Percentiles rank a stretch among this genome's conserved stretches.
phyloP scores from a whole-genome alignment of 2,888 invertebrate genomes.

The Aspidiotus rigidus region DNA sequence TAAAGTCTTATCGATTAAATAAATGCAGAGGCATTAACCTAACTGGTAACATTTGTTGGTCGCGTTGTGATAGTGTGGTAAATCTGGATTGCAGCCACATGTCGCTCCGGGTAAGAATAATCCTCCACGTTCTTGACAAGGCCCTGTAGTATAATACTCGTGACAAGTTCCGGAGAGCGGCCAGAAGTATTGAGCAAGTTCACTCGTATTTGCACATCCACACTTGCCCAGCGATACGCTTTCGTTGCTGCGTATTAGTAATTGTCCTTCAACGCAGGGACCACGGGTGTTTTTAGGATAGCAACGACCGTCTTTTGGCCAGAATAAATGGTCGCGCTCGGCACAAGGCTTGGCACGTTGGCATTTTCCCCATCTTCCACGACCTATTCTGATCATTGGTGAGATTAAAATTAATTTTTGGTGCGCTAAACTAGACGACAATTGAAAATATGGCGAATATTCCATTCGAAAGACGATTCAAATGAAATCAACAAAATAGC shows the following conservation, averaged over 20 bases:
- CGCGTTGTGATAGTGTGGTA: conserved; percentile 64
- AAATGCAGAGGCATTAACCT: conserved; percentile 46
- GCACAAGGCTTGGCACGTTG: conserved; percentile 56
- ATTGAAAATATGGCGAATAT: too few species aligned
- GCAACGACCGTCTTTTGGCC: conserved; percentile 68
- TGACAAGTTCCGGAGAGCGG: conserved; percentile 59
- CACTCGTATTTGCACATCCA: conserved; percentile 50
- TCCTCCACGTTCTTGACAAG: conserved; percentile 65
- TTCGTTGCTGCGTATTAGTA: conserved; percentile 35
- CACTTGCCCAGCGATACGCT: conserved; percentile 57
- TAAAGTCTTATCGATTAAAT: background rate
- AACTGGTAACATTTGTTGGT: conserved; percentile 65
- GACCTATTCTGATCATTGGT: conserved; percentile 47
- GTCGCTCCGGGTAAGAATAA: conserved; percentile 63
- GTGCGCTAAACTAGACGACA: background rate
- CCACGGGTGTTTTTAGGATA: conserved; percentile 56
- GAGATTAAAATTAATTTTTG: conserved; percentile 4
- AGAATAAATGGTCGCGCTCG: conserved; percentile 57
- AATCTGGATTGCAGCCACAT: conserved; percentile 61
- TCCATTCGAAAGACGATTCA: too few species aligned
- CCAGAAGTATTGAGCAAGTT: conserved; percentile 52
- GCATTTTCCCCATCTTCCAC: conserved; percentile 61
- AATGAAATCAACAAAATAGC: too few species aligned
- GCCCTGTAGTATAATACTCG: conserved; percentile 67
- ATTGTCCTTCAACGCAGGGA: conserved; percentile 39